Evolutionary conservation across 2,888 invertebrate species (phyloP).

Genomic region (Liposcelis brunnea): DNA sequence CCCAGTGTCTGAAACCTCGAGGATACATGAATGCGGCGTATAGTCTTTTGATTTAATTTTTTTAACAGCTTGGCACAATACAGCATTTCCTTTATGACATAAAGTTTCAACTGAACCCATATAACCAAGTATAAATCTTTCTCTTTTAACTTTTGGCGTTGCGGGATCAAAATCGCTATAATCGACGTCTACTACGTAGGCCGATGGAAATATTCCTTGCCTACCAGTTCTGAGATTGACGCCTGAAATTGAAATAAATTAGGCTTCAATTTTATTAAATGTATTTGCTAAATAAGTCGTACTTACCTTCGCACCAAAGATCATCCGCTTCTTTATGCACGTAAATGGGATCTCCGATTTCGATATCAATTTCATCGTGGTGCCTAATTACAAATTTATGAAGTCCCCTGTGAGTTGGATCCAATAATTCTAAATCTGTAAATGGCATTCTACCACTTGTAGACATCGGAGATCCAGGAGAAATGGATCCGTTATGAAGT

Average conservation of each 20-base stretch:
- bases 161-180: constrained; percentile 89
- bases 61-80: constrained; percentile 79
- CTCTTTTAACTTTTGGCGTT: constrained; percentile 66
- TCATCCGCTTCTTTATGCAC: constrained; percentile 94
- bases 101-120: constrained; percentile 92
- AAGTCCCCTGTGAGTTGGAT: constrained; percentile 87
- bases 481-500: constrained; percentile 31
- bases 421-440: constrained; percentile 66
- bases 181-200: constrained; percentile 92
- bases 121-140: constrained; percentile 79
- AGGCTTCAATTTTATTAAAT: not conserved
- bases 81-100: constrained; percentile 93
- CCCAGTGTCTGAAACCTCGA: constrained; percentile 92
- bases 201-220: constrained; percentile 91
- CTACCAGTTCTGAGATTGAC: constrained; percentile 87
- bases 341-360: constrained; percentile 94
- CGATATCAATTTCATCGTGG: constrained; percentile 87
- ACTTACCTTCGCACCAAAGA: constrained; percentile 87
- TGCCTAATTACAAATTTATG: constrained; percentile 93
- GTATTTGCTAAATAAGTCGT: too few species aligned
- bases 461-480: constrained; percentile 36
- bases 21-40: constrained; percentile 61
- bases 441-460: constrained; percentile 52
- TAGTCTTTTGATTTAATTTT: constrained; percentile 56
- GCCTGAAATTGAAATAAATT: constrained; percentile 36